Base-by-base conservation (phyloP, 2,797 vertebrate species). In the Melanotaenia pygmaea region DNA sequence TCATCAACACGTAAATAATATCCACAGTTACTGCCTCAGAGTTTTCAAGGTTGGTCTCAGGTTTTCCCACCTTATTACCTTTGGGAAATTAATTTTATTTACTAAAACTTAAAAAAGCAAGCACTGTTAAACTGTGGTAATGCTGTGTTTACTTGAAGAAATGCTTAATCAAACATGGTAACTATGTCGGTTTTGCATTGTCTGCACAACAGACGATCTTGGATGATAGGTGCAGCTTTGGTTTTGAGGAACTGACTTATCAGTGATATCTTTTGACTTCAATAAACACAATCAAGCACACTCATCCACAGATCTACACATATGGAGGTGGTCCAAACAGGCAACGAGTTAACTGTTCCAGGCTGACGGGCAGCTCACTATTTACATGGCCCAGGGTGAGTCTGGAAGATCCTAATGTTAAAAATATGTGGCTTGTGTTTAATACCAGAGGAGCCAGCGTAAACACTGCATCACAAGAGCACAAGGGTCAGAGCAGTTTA, bases 401-500 rank as follows among this genome's bases (percentile, higher is more conserved):
- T 81, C 38, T 74, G 79, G 82, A 90, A 85, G 86, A 91, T 89
- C 85, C 77, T 89, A 92, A 90, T 84, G 86, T 80, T 90, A 90
- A 91, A 94, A 94, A 83, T 92, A 92, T 93, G 92, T 87, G 79
- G 84, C 89, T 83, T 68, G 76, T 91, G 90, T 90, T 90, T 88
- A 90, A 88, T 83, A 84, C 84, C 65, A 59, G 69, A 47, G 83
- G 87, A 91, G 91, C 76, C 84, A 86, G 83, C 76, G 26, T 94
- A 94, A 94, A 93, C 91, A 92, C 66, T 43, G 80, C 59, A 47
- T 78, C 37, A 68, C 59, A 63, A 70, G 85, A 87, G 85, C 86
- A 6, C 66, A 76, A 69, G 77, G 91, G 90, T 93, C 91, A 90
- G 59, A 88, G 80, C 12, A 71, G 88, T 92, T 92, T 91, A 72